Percentiles rank a stretch among this genome's conserved stretches.
phyloP scores from a whole-genome alignment of 1,140 invertebrate species.

The Teleogryllus occipitalis region DNA sequence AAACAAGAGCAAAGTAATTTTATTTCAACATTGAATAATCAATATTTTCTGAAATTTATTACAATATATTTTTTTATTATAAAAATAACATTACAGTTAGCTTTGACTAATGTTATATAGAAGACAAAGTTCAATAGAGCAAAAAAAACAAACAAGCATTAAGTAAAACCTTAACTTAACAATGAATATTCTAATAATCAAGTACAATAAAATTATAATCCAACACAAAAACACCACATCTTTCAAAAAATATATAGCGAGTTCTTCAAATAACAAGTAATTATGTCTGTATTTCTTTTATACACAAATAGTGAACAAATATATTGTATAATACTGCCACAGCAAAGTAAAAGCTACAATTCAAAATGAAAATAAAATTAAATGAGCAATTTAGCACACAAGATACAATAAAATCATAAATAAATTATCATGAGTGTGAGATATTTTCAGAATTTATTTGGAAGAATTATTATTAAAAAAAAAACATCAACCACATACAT shows the following conservation, averaged over 20 bases:
- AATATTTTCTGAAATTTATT: no score
- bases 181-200: neutral
- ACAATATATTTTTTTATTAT: no score
- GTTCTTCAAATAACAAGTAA: neutral
- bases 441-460: no score
- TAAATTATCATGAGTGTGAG: neutral
- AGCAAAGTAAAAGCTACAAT: neutral
- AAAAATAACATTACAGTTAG: no score
- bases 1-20: no score
- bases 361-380: neutral
- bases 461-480: no score
- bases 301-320: neutral
- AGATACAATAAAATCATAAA: neutral
- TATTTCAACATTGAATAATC: no score
- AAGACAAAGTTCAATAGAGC: no score
- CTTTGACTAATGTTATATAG: no score
- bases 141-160: no score
- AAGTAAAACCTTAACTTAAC: no score
- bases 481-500: no score
- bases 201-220: neutral
- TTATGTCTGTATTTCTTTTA: neutral
- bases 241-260: conserved; percentile 2
- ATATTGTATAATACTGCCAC: conserved; percentile 1
- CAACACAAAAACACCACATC: neutral
- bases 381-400: neutral